Evolutionary conservation across 1,140 invertebrate species (phyloP), one percentile per base, ranked within the genome.

Genomic region (Adoxophyes honmai): DNA sequence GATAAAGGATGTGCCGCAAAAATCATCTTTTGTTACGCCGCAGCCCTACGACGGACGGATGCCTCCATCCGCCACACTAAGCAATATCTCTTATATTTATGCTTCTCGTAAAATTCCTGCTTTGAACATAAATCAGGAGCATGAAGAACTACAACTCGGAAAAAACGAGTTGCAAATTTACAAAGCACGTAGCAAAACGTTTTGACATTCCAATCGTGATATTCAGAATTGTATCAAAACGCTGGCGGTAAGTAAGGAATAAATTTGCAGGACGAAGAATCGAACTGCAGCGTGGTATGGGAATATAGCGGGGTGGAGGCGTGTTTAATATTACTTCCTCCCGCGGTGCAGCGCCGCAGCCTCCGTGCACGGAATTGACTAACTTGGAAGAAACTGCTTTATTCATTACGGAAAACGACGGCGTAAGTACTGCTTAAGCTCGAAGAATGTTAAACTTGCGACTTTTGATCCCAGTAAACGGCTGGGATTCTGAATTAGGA

Each of bases 1-100:
- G 62, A 55, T 65, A 53, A 18, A 59, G 52, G 53, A 53, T 37
- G 58, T 58, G 60, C 53, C 62, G 57, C 52, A 15, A 51, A 73
- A 64, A 67, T 62, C 53, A 59, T 62, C 35, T 48, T 53, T 53
- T 53, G 34, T 18, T 28, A 48, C 42, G 9, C 16, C 9, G 42
- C 21, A n/a, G 42, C 18, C 42, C 21, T 28, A 28, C 21, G 21
- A 28, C 21, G 21, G 21, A 28, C 39, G 36, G 14, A n/a, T 38
- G 18, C 14, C 39, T 10, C 9, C 39, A 18, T 18, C 14, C 39
- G 18, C 39, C 18, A 44, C 18, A 16, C 38, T 5, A 16, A 5
- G 7, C 21, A 28, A 28, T 28, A 28, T 28, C 21, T 28, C 21
- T 28, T 39, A 8, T 15, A 39, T 39, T 39, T 4, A 39, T 16